Base-by-base conservation (phyloP, 1,140 invertebrate genomes). In the Drosophila parabipectinata region DNA sequence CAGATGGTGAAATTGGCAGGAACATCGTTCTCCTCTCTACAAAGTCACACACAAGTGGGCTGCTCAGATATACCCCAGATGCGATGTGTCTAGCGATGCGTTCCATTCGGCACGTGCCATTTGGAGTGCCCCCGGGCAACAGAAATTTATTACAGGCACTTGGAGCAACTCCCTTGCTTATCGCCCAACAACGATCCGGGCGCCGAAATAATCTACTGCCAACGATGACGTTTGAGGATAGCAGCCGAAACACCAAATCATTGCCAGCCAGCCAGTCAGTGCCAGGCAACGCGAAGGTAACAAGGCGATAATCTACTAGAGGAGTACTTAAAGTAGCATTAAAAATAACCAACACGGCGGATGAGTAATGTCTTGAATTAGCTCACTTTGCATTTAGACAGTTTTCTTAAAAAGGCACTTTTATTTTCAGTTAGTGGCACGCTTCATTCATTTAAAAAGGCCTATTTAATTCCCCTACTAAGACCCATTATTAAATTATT, bases 101-200 rank as follows among this genome's bases (percentile, higher is more conserved):
- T 52, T 73, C 54, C 47, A 30, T 39, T 39, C 39, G 51, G 71
- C 72, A 75, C 72, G 72, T 75, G 72, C 53, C 60, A 28, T 54
- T 51, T 26, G 28, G 34, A 8, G 28, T 32, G 48, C 53, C 71
- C 59, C 39, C 10, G 58, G 60, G 53, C 39, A 52, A 39, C 60
- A 26, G 34, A 45, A 75, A 75, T 66, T 75, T 75, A 74, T 74
- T 66, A 47, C 72, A 66, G 37, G 52, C 72, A 75, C 72, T 75
- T 75, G 60, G 39, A 44, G 50, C 54, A 41, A 39, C 48, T 66
- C 48, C 53, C 58, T 14, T 28, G 71, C 45, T 74, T 64, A 74
- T 74, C 71, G 18, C 18, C 56, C n/a, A 50, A 60, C 67, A 72
- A 48, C 71, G 3, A 71, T 72, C 57, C 58, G 61, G 32, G 21